Conservation (phyloP, 1,140 invertebrate species). For the Apis florea region DNA sequence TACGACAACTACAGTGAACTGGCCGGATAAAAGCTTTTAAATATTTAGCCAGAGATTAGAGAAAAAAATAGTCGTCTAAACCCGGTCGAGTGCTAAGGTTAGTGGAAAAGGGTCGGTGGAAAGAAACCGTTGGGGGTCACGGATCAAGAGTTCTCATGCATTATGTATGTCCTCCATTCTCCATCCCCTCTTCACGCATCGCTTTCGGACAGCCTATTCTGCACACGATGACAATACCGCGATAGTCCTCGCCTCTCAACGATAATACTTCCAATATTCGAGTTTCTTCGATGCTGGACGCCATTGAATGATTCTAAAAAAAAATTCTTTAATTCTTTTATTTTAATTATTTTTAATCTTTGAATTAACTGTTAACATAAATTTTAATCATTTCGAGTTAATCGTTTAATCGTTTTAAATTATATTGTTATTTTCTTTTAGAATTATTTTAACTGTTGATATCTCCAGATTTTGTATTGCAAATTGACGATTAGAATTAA, state of each 20-base stretch:
- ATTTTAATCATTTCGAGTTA: no score
- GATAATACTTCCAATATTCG: conserved; percentile 43
- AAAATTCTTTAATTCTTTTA: background rate
- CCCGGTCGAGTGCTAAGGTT: conserved; percentile 16
- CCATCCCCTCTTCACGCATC: conserved; percentile 18
- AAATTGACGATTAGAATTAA: conserved; percentile 54
- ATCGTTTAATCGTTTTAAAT: no score
- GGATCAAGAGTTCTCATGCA: conserved; percentile 61
- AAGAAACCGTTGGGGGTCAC: conserved; percentile 46
- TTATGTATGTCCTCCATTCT: conserved; percentile 55
- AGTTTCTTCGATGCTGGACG: background rate
- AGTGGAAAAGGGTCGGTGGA: conserved; percentile 2
- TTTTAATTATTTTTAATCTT: no score
- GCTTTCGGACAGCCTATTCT: conserved; percentile 44
- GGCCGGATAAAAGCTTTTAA: conserved; percentile 60
- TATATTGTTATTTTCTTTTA: no score
- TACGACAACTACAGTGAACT: background rate
- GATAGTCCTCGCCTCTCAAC: conserved; percentile 24
- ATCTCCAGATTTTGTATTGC: conserved; percentile 1
- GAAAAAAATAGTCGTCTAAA: conserved; percentile 46
- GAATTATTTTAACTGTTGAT: no score
- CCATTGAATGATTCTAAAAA: background rate
- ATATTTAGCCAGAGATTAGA: conserved; percentile 56
- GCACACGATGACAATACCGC: conserved; percentile 4
- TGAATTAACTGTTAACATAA: no score